A percentile compares a stretch with the other conserved stretches of the same genome.
These are phyloP conservation scores for Poecilia velifera DNA, from an alignment of 2,797 vertebrate species.

Conservation along the genomic window DNA sequence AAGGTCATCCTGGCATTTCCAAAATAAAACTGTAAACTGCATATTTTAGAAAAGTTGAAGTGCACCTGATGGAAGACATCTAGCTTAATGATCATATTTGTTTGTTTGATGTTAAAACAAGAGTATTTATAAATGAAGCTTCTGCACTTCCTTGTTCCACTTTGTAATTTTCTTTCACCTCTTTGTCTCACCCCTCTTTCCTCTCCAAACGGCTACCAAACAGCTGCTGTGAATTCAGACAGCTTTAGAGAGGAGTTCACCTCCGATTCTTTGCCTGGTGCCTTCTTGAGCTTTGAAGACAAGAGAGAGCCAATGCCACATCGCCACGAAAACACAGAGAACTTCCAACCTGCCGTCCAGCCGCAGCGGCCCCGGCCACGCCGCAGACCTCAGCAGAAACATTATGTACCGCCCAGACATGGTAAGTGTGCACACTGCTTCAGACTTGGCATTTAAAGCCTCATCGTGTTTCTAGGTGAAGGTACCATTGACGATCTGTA, in stretches of 20 bases:
- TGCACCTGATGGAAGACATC: background rate
- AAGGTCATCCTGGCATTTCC: background rate
- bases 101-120: background rate
- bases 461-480: background rate
- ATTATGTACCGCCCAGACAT: background rate
- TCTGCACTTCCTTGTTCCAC: background rate
- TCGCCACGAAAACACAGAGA: background rate
- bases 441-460: background rate
- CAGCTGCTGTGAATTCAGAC: background rate
- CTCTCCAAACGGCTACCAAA: background rate
- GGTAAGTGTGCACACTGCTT: slow-evolving; percentile 17
- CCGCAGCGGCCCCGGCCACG: background rate
- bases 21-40: background rate
- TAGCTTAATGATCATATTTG: background rate
- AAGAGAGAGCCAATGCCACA: rapidly evolving
- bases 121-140: background rate
- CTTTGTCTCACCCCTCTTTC: background rate
- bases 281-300: slow-evolving; percentile 41
- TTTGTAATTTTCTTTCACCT: no score
- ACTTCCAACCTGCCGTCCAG: background rate
- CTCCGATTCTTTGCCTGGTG: background rate
- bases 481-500: background rate
- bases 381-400: background rate
- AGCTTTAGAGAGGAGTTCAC: slow-evolving; percentile 18
- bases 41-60: background rate